Base-by-base conservation (phyloP, 2,888 invertebrate species). In the Aphidoletes aphidimyza region DNA sequence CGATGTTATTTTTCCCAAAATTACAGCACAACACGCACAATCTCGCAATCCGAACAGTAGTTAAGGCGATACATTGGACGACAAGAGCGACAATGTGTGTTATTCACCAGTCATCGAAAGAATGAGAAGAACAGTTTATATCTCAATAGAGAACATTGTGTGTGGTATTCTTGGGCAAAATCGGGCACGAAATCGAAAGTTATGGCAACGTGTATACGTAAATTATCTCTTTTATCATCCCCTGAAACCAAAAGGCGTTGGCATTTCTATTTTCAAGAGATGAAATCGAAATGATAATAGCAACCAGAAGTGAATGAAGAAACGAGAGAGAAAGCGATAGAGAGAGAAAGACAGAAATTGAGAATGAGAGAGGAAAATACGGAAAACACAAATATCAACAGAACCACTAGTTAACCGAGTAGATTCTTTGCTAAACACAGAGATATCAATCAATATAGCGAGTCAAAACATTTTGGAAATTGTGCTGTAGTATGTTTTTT, bases 241-340 rank as follows among this genome's bases (percentile, higher is more conserved):
- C 81, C 81, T 81, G 81, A 37, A 81, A 81, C 81, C 81, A 37
- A 81, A 81, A 81, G 81, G 81, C 81, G 81, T 81, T 81, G 81
- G 37, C 81, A 81, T 37, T 81, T 81, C 81, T 37, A 81, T 81
- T 81, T 81, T 36, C 81, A n/a, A 81, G 81, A 81, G 81, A 81
- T 81, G 81, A 81, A 81, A 81, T 37, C 81, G 37, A 81, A 81
- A 81, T 81, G 81, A 81, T 81, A 81, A 81, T 81, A 37, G 22
- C 37, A 81, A 81, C 37, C 69, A 69, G 37, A 1, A 37, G n/a
- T n/a, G n/a, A 37, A 36, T 81, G 81, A 37, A n/a, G n/a, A n/a
- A 37, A 81, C 37, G 3, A 37, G n/a, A 81, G 22, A 59, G 59
- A 59, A 30, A 69, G 14, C 22, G n/a, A 59, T 14, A 59, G 26